Evolutionary conservation across 2,797 vertebrate genomes (phyloP).

Genomic region (Lerista edwardsae): DNA sequence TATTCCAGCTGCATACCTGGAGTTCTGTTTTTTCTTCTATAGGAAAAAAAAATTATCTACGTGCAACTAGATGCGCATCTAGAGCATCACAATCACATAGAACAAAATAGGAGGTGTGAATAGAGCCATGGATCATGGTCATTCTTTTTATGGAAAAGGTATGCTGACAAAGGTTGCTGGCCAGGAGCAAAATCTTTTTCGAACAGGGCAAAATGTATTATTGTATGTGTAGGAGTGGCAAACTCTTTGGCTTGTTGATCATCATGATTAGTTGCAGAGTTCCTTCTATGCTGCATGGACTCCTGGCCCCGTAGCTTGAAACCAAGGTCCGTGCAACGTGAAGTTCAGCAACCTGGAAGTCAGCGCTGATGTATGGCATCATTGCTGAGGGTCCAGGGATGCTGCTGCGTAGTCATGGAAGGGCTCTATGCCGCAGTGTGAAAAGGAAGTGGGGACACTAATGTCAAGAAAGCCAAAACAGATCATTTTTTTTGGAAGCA

Average conservation of each 20-base stretch:
- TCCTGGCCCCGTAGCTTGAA: too few species aligned
- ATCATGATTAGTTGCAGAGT: slow-evolving; percentile 42
- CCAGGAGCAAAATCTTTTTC: background rate
- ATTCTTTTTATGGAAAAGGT: slow-evolving; percentile 50
- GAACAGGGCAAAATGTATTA: slow-evolving; percentile 59
- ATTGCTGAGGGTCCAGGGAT: too few species aligned
- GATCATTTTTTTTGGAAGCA: background rate
- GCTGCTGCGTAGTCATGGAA: too few species aligned
- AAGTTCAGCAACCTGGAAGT: too few species aligned
- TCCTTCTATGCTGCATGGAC: too few species aligned
- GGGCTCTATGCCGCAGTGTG: too few species aligned
- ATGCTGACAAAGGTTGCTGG: slow-evolving; percentile 20
- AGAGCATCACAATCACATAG: background rate
- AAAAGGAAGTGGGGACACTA: too few species aligned
- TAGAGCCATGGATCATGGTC: slow-evolving; percentile 41
- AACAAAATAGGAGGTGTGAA: slow-evolving; percentile 43
- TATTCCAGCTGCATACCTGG: background rate
- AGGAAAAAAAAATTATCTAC: background rate
- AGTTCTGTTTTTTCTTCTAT: background rate
- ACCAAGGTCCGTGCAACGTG: too few species aligned
- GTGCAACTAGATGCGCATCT: background rate
- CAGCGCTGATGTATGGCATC: too few species aligned
- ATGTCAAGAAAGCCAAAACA: slow-evolving; percentile 56
- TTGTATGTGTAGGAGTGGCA: slow-evolving; percentile 50
- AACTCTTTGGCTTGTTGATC: slow-evolving; percentile 64